Evolutionary conservation across 2,113 vertebrate genomes (phyloP).

Genomic region (Hippocampus zosterae): DNA sequence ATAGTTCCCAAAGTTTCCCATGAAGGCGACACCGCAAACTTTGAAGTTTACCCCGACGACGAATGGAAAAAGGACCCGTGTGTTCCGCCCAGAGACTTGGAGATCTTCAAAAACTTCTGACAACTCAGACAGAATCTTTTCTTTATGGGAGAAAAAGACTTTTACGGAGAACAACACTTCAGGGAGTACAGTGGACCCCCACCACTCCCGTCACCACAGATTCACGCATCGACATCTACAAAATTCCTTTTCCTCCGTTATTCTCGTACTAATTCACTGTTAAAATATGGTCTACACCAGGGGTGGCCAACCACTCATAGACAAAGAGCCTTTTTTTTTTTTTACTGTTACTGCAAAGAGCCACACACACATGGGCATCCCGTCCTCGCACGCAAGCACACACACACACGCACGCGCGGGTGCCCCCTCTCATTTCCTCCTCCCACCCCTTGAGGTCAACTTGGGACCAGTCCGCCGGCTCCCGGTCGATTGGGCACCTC

Average conservation of each 20-base stretch:
- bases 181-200: neutral
- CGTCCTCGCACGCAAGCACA: too few species aligned
- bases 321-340: too few species aligned
- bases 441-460: too few species aligned
- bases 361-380: too few species aligned
- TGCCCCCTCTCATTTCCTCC: too few species aligned
- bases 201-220: neutral
- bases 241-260: neutral
- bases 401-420: too few species aligned
- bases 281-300: neutral
- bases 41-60: slow-evolving; percentile 90
- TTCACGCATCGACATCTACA: neutral
- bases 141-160: neutral
- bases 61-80: slow-evolving; percentile 83
- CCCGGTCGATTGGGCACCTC: too few species aligned
- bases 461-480: too few species aligned
- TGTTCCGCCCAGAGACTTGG: slow-evolving; percentile 81
- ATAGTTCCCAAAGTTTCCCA: slow-evolving; percentile 87
- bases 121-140: neutral
- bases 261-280: neutral
- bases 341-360: too few species aligned
- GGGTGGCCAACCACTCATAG: too few species aligned
- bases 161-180: neutral
- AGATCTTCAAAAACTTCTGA: slow-evolving; percentile 93
- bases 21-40: slow-evolving; percentile 93